Base-by-base conservation (phyloP, 2,888 invertebrate species). In the Perizoma flavofasciatum region DNA sequence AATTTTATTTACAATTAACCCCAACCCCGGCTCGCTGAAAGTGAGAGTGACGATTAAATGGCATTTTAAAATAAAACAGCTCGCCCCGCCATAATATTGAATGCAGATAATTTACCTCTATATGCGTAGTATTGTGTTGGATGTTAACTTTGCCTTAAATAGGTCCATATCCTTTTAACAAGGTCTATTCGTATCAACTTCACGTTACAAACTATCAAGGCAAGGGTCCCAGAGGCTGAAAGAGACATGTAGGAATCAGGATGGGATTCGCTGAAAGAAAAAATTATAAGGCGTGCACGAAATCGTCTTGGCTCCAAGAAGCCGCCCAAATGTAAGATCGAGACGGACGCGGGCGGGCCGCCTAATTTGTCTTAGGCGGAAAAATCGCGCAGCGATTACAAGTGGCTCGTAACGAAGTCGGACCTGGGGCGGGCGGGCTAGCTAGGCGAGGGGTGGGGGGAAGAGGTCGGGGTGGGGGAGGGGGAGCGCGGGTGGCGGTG, bases 351-450 rank as follows among this genome's bases (percentile, higher is more conserved):
- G 81, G 81, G 81, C 78, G 85, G 85, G 79, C 88, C 86, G 88
- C 90, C 89, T 92, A 92, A 92, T 91, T 91, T 89, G 88, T 91
- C 91, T 92, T 89, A 90, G 91, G 89, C 90, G 90, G 90, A 91
- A 92, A 91, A 92, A 92, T 90, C 89, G 89, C 86, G 83, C 82
- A 86, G 88, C 88, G 87, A 90, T 91, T 89, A 91, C 91, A 91
- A 91, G 91, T 92, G 90, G 89, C 89, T 89, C 89, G 89, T 91
- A 92, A 92, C 91, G 91, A 92, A 92, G 90, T 89, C 89, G 89
- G 84, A 74, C 75, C 74, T 76, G 77, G 76, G 76, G 82, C 66
- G 71, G 74, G 68, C 58, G 72, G 78, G 68, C 68, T 62, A 74
- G 68, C 69, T 51, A 62, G 68, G 72, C 50, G 62, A 71, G 72